Base-by-base conservation (phyloP, 2,797 vertebrate species). In the Heteromormyrus szaboi region DNA sequence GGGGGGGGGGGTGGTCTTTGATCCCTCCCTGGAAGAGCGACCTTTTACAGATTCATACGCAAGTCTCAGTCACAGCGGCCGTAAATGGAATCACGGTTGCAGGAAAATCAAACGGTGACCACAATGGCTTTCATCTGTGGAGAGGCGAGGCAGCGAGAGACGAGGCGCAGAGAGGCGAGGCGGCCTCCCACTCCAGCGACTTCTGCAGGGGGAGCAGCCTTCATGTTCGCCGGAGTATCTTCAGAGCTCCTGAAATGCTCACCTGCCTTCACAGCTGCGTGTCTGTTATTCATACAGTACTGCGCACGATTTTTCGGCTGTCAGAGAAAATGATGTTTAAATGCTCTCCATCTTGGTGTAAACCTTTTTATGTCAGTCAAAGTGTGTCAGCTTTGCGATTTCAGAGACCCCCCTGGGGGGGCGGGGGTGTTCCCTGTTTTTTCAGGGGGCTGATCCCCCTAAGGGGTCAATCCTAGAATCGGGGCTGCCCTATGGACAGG, bases 31-130 rank as follows among this genome's bases (percentile, higher is more conserved):
- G 89, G 37, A 29, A n/a, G 44, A 54, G 48, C 37, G 62, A 89
- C 88, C 88, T 89, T 89, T 89, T 72, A 72, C 22, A 86, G 17
- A 72, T 84, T 14, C 8, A 33, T 59, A 68, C 44, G 53, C 17
- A 19, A 19, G 8, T 68, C 11, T 89, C 83, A 89, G 88, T 89
- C 88, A 89, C 83, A 4, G 62, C 3, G 8, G 53, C 62, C n/a
- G 14, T 86, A 76, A 89, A 19, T 29, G 59, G 83, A 86, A 72
- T 46, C 17, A 25, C 2, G 50, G 87, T 5, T 53, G 62, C 19
- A 25, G 44, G 50, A 86, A 76, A 86, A 88, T 85, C 59, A 51
- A 68, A 76, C 29, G 56, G 46, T 72, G 88, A 50, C 44, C 4
- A 56, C 56, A 65, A 62, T 11, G 22, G 51, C 54, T 65, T 85